Conservation (phyloP, 2,888 invertebrate species). For the Graphium colonna region DNA sequence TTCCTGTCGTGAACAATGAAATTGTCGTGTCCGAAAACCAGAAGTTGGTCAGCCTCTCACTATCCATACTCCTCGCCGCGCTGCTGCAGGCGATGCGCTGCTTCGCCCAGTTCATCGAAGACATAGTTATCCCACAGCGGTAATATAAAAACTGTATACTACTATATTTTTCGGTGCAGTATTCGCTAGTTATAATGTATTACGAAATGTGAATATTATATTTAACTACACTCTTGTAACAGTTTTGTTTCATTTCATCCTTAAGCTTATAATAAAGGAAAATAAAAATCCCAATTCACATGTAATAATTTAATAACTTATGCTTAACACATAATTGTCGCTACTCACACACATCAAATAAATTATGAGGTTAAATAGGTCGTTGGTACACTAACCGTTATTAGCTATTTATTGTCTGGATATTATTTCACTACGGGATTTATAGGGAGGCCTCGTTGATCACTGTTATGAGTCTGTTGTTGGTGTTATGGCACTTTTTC, state of each 20-base stretch:
- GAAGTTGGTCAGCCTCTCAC: slow-evolving; percentile 80
- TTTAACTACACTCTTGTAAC: slow-evolving; percentile 62
- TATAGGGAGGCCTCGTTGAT: slow-evolving; percentile 87
- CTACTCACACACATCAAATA: slow-evolving; percentile 76
- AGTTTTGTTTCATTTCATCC: slow-evolving; percentile 41
- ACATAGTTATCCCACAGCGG: slow-evolving; percentile 74
- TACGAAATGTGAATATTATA: slow-evolving; percentile 59
- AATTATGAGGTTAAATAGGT: slow-evolving; percentile 79
- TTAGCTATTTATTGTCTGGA: slow-evolving; percentile 68
- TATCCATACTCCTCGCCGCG: slow-evolving; percentile 81
- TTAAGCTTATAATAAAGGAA: too few species aligned
- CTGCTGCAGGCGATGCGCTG: slow-evolving; percentile 82
- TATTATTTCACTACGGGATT: slow-evolving; percentile 53
- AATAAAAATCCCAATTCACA: slow-evolving; percentile 26
- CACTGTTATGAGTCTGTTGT: slow-evolving; percentile 86
- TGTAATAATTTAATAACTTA: slow-evolving; percentile 76
- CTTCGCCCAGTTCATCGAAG: slow-evolving; percentile 81
- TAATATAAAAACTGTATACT: slow-evolving; percentile 40
- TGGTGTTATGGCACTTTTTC: slow-evolving; percentile 77
- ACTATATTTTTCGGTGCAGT: slow-evolving; percentile 60
- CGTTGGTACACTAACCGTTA: slow-evolving; percentile 51
- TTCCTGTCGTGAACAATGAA: slow-evolving; percentile 70
- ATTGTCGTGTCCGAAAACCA: slow-evolving; percentile 64
- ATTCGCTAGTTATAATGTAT: slow-evolving; percentile 55
- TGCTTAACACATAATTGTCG: slow-evolving; percentile 69